Evolutionary conservation across 92 coral and sea anemone genomes (phyloP), one percentile per base, ranked within the genome.

Genomic region (Pocillopora meandrina): DNA sequence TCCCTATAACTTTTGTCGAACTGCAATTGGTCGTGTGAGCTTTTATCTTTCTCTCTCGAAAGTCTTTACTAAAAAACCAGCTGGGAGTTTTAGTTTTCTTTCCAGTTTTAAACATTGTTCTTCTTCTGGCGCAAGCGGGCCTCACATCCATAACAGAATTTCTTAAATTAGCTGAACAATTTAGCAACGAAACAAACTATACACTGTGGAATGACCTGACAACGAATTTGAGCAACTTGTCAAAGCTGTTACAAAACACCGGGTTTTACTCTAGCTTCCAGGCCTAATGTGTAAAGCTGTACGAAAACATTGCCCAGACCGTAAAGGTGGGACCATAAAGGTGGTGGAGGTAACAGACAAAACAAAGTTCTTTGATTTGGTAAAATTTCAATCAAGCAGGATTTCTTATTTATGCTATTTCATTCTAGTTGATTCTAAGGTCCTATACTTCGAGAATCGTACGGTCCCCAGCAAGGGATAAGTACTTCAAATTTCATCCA

Each of bases 181-280:
- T 87, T 67, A 86, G 86, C 49, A 92, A 84, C 59, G 99, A 96
- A 75, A 83, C 92, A 1, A 94, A 96, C 89, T 96, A 89, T 88
- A 96, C 99, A 0, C 98, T 96, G 19, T 96, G 99, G 99, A 96
- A 87, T 76, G 99, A 96, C 81, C 70, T 96, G 76, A 90, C 98
- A 2, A 82, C 75, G 69, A 96, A 94, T 87, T 83, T 96, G 21
- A 93, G 93, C 73, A 74, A 83, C 58, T 65, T 96, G 68, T 90
- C 93, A 18, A 83, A 85, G 42, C 80, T 94, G 12, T 67, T 96
- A 57, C 99, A 96, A 88, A 90, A 96, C 90, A 92, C 98, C 57
- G 98, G 91, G 69, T 94, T 59, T 78, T 86, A 90, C 84, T 76
- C 90, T 26, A 89, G 91, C 57, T 91, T 92, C 83, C 87, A 90